Conservation (phyloP, 2,888 invertebrate genomes). For the Drosophila kambysellisi region DNA sequence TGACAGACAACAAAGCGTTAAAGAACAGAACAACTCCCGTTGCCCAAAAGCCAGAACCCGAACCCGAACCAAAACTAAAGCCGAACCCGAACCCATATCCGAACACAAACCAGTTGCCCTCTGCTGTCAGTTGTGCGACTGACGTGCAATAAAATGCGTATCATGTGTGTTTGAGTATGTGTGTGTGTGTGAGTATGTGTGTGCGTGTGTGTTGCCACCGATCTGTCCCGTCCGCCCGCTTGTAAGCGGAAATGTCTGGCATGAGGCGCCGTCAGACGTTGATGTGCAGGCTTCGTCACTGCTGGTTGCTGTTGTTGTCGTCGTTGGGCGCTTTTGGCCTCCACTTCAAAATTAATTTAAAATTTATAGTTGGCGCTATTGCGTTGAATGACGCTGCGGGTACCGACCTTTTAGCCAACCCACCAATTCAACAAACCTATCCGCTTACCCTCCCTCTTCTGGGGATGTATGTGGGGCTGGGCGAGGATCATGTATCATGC, state of each 20-base stretch:
- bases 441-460: neutral
- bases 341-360: constrained; percentile 80
- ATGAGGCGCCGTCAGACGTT: constrained; percentile 43
- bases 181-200: constrained; percentile 34
- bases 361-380: constrained; percentile 80
- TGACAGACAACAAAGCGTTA: constrained; percentile 81
- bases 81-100: constrained; percentile 1
- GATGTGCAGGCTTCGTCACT: constrained; percentile 61
- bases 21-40: constrained; percentile 52
- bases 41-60: neutral
- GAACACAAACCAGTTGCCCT: constrained; percentile 16
- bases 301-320: constrained; percentile 12
- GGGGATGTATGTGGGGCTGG: neutral
- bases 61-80: neutral
- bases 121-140: constrained; percentile 62
- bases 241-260: constrained; percentile 46
- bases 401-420: constrained; percentile 28
- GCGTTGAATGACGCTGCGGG: constrained; percentile 78
- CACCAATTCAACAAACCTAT: neutral
- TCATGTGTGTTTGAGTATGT: constrained; percentile 58
- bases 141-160: constrained; percentile 79
- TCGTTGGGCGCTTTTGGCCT: constrained; percentile 37
- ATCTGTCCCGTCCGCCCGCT: neutral
- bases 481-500: constrained; percentile 68
- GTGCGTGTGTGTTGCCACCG: constrained; percentile 1